These are phyloP conservation scores for Mustelus asterias DNA, from an alignment of 2,113 vertebrate genomes.

Conservation along the genomic window DNA sequence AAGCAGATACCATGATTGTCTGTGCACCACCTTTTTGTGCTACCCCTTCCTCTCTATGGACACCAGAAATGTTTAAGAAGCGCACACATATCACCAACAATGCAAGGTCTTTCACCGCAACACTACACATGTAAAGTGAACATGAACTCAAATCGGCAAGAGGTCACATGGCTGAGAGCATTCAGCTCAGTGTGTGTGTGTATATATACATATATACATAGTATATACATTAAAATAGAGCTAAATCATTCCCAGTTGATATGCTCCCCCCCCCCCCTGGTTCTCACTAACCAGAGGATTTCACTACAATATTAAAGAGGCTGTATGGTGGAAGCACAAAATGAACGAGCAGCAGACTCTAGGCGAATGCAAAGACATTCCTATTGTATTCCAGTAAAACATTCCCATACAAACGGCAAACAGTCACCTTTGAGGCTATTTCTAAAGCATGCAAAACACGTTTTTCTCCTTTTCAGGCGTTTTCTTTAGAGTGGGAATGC, in stretches of 20 bases:
- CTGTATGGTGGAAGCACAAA: no score
- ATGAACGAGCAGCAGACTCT: neutral
- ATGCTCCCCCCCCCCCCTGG: neutral
- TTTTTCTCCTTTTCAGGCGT: neutral
- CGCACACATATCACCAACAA: neutral
- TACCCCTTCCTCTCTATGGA: neutral
- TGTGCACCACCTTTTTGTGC: neutral
- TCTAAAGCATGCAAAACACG: constrained; percentile 6
- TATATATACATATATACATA: neutral
- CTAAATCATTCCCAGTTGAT: neutral
- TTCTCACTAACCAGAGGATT: neutral
- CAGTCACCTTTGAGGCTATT: constrained; percentile 19
- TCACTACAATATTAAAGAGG: neutral
- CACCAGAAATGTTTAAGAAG: neutral
- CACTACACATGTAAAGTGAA: neutral
- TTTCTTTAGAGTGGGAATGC: neutral
- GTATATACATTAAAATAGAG: neutral
- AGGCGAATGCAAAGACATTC: constrained; percentile 10
- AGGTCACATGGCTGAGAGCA: neutral
- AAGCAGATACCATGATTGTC: neutral
- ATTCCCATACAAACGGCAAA: neutral
- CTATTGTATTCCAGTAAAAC: constrained; percentile 9
- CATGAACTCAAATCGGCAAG: constrained; percentile 22
- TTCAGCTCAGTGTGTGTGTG: neutral
- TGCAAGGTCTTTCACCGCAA: neutral